A percentile compares a stretch with the other conserved stretches of the same genome.
Evolutionary conservation across 2,888 invertebrate species (phyloP).

Genomic region (Priocnemis perturbator): DNA sequence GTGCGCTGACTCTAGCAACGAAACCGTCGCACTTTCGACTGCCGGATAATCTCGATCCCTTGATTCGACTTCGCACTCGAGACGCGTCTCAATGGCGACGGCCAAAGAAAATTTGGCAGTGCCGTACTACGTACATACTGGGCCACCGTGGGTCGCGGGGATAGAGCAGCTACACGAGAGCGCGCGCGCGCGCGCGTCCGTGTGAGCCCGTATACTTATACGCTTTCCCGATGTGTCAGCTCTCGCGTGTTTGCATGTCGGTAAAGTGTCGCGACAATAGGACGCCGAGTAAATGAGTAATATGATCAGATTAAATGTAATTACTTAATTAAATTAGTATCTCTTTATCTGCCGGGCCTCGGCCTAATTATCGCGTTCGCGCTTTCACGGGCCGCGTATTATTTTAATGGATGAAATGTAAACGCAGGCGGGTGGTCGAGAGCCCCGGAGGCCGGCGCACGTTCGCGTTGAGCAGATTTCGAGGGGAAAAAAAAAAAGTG

Average conservation of each 20-base stretch:
- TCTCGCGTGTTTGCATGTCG: constrained; percentile 8
- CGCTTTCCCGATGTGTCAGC: constrained; percentile 1
- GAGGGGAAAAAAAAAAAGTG: too few species aligned
- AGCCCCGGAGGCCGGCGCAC: too few species aligned
- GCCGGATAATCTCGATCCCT: constrained; percentile 29
- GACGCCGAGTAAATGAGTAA: constrained; percentile 16
- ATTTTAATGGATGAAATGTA: constrained; percentile 16
- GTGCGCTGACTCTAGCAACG: constrained; percentile 15
- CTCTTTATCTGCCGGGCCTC: constrained; percentile 20
- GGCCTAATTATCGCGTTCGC: constrained; percentile 27
- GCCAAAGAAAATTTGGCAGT: constrained; percentile 58
- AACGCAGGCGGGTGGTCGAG: too few species aligned
- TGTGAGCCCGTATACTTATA: not conserved
- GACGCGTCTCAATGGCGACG: constrained; percentile 17
- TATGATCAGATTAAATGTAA: constrained; percentile 28
- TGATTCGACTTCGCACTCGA: constrained; percentile 18
- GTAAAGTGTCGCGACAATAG: constrained; percentile 9
- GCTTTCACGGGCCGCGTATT: constrained; percentile 19
- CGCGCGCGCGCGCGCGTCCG: too few species aligned
- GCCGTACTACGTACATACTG: too few species aligned
- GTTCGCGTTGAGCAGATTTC: too few species aligned
- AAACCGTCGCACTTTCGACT: constrained; percentile 34
- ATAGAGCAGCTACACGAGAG: constrained; percentile 9
- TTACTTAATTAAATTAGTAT: constrained; percentile 28
- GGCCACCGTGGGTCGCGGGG: too few species aligned